Base-by-base conservation (phyloP, 1,140 invertebrate genomes). In the Drosophila sp. region DNA sequence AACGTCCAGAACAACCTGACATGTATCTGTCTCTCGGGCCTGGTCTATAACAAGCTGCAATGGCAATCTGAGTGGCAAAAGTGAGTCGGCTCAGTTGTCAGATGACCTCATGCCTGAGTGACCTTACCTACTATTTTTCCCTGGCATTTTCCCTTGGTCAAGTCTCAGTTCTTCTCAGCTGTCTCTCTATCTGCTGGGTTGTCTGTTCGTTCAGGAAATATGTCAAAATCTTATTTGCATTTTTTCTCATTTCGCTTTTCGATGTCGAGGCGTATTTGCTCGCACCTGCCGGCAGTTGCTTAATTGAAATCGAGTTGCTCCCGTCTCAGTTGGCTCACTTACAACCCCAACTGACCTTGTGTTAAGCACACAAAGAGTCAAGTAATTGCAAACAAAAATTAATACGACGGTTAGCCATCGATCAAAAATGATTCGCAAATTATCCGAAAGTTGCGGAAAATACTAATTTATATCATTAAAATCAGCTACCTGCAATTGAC, bases 191-290 rank as follows among this genome's bases (percentile, higher is more conserved):
- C 14, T 21, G 14, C 45, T 6, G 64, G 48, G 46, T 41, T 63
- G 51, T 41, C 34, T 58, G 56, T 48, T 81, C 46, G 46, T 16
- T 63, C 56, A 63, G 61, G 64, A 84, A 77, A 83, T 77, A 71
- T 77, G 69, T 84, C 80, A 84, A 84, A 83, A 71, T 62, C 67
- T 53, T 80, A 76, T 80, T 84, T 84, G 76, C 81, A 79, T 84
- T 73, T 66, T 41, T 61, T 61, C 43, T 14, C 34, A 34, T 56
- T 41, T 43, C 63, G 7, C 21, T 38, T 38, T 40, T 32, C 9
- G 18, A n/a, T 53, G 34, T 48, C 9, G 34, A 57, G 43, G 45
- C 63, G 32, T 41, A 46, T 61, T 67, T 67, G 38, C 54, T 43
- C 7, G 40, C 71, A 74, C 57, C 53, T 57, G 61, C 46, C 43